These are phyloP conservation scores for Tetrax tetrax DNA, from an alignment of 2,113 vertebrate genomes.

Conservation along the genomic window DNA sequence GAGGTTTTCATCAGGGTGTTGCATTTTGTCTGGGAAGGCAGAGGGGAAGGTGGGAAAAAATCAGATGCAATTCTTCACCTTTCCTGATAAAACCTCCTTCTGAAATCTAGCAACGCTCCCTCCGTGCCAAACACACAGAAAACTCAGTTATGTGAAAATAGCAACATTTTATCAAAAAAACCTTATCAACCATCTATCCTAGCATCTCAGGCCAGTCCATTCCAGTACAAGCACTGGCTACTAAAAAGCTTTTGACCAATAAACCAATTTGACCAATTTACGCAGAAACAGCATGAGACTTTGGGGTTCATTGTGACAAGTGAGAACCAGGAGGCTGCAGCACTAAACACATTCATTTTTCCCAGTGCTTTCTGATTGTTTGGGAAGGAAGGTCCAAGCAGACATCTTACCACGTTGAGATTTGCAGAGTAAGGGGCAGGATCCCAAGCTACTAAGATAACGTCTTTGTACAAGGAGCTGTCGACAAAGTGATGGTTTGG, in stretches of 20 bases:
- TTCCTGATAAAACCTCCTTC: not conserved
- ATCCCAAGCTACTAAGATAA: constrained; percentile 95
- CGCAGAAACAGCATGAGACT: not conserved
- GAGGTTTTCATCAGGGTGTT: not conserved
- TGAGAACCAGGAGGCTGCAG: not conserved
- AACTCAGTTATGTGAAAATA: not conserved
- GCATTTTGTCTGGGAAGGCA: not conserved
- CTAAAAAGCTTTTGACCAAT: not conserved
- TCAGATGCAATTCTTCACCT: not conserved
- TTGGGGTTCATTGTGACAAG: not conserved
- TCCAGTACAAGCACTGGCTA: not conserved
- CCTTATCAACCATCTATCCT: not conserved
- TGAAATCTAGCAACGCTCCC: not conserved
- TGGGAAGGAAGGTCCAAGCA: not conserved
- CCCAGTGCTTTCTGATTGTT: not conserved
- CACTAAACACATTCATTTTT: not conserved
- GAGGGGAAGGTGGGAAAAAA: not conserved
- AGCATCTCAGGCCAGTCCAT: not conserved
- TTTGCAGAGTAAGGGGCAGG: constrained; percentile 93
- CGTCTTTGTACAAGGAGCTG: constrained; percentile 92
- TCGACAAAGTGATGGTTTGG: constrained; percentile 87
- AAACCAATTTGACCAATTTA: not conserved
- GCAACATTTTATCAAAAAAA: not conserved
- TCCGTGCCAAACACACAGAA: not conserved
- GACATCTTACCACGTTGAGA: constrained; percentile 85